phyloP scores from a whole-genome alignment of 2,888 invertebrate genomes.

The Sarcophaga carnaria region DNA sequence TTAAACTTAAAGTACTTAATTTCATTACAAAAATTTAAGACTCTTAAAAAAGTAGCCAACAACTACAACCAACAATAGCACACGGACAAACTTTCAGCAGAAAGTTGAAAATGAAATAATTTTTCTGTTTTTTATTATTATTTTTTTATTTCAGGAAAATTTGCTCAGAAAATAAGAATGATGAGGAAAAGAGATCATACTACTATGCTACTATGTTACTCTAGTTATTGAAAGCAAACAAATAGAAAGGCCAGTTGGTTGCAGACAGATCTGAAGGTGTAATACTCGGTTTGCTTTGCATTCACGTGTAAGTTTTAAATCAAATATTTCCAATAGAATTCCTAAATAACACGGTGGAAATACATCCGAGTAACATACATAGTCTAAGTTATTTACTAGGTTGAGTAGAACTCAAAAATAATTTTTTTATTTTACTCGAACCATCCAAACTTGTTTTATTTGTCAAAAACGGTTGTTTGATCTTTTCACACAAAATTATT shows the following conservation, averaged over 20 bases:
- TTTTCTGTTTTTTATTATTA: neutral
- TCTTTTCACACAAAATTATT: no score
- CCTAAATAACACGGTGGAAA: no score
- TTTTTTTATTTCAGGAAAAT: neutral
- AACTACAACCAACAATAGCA: neutral
- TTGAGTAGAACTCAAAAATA: no score
- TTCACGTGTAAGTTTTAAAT: no score
- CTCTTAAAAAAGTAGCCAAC: constrained; percentile 8
- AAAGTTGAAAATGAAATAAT: constrained; percentile 25
- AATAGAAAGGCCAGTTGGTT: neutral
- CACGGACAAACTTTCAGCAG: constrained; percentile 19
- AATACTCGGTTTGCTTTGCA: no score
- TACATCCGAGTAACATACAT: no score
- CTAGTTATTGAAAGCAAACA: neutral
- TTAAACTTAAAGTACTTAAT: constrained; percentile 57
- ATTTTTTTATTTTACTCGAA: no score
- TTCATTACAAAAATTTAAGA: constrained; percentile 56
- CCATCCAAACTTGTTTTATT: no score
- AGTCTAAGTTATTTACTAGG: no score
- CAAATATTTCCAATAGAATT: no score
- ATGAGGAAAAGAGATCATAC: neutral
- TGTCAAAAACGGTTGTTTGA: no score
- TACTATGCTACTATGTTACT: neutral
- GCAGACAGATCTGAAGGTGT: no score
- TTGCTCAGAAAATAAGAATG: neutral